These are phyloP conservation scores for Rhynchotus rufescens DNA, from an alignment of 2,797 vertebrate species.

Conservation along the genomic window DNA sequence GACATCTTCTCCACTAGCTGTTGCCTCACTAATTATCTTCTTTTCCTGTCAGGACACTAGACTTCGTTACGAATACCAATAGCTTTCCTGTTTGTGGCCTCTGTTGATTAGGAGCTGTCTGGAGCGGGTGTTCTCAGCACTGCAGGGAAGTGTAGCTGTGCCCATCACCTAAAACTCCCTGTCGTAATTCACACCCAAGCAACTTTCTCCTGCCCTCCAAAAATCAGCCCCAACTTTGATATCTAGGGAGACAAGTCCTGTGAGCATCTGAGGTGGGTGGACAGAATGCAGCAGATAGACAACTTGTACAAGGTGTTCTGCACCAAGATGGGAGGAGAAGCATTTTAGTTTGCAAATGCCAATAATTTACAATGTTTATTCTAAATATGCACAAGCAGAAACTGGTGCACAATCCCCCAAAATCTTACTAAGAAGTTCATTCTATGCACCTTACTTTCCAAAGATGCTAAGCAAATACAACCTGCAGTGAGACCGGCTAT, in stretches of 20 bases:
- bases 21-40: neutral
- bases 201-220: neutral
- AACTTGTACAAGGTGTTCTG: neutral
- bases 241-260: neutral
- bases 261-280: neutral
- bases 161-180: neutral
- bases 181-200: neutral
- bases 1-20: neutral
- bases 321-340: neutral
- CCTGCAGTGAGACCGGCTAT: neutral
- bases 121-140: neutral
- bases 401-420: neutral
- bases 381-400: neutral
- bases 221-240: neutral
- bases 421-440: neutral
- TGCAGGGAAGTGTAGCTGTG: neutral
- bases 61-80: neutral
- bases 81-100: neutral
- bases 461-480: too few species aligned
- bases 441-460: neutral
- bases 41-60: neutral
- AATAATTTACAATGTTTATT: neutral
- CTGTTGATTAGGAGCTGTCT: neutral
- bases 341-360: neutral
- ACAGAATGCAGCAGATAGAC: neutral